Conservation (phyloP, 2,888 invertebrate species). For the Thyatira batis region DNA sequence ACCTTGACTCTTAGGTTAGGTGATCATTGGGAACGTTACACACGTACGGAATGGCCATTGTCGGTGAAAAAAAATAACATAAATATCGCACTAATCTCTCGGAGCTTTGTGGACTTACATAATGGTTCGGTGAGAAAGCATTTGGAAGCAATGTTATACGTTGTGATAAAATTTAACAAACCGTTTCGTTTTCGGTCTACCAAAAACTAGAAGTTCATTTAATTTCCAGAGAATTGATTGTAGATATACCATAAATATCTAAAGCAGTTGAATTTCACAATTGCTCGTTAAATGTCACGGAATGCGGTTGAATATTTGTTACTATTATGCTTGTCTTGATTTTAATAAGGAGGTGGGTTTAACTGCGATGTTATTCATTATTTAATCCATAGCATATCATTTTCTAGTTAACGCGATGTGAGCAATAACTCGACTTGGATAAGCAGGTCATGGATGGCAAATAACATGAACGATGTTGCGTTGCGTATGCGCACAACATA, state of each 20-base stretch:
- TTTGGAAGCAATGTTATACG: neutral
- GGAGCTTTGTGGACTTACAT: neutral
- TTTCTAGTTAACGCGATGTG: constrained; percentile 2
- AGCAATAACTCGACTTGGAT: constrained; percentile 21
- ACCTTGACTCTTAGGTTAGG: constrained; percentile 31
- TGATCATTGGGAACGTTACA: constrained; percentile 14
- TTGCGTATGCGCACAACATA: constrained; percentile 29
- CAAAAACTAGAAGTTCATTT: too few relatives aligned
- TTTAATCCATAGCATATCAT: neutral
- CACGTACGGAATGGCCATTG: constrained; percentile 11
- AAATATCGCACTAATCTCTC: neutral
- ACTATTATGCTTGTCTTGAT: too few relatives aligned
- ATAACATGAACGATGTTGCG: constrained; percentile 36
- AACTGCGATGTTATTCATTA: neutral
- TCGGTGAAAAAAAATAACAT: neutral
- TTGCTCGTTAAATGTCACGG: neutral
- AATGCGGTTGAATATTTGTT: neutral
- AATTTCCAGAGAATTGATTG: neutral
- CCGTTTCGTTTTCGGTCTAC: too few relatives aligned
- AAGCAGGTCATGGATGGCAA: constrained; percentile 63
- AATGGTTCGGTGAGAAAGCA: neutral
- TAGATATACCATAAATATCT: neutral
- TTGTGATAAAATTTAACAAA: neutral
- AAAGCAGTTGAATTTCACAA: neutral
- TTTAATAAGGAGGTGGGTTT: neutral